Evolutionary conservation across 2,797 vertebrate species (phyloP).

Genomic region (Eurystomus glaucurus): DNA sequence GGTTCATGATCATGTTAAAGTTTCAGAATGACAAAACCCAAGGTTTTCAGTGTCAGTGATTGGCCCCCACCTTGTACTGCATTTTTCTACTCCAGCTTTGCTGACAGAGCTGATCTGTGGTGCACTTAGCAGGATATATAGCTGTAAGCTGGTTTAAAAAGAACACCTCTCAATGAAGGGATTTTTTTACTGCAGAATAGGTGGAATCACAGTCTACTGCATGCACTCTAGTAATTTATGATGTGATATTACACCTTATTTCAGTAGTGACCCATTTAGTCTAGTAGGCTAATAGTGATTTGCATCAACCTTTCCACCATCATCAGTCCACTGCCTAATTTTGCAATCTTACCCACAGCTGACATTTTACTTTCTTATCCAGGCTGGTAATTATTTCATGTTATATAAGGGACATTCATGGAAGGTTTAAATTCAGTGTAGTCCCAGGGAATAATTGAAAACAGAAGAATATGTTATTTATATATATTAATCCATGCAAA

Average conservation of each 20-base stretch:
- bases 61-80: not conserved
- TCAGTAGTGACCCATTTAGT: not conserved
- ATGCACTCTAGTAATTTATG: not conserved
- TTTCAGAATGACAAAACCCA: not conserved
- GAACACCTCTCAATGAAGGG: not conserved
- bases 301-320: not conserved
- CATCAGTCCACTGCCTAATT: not conserved
- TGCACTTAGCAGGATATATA: not conserved
- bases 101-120: not conserved
- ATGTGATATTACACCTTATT: not conserved
- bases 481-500: not conserved
- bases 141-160: not conserved
- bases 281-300: not conserved
- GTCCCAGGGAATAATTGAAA: not conserved
- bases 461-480: not conserved
- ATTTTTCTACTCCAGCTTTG: not conserved
- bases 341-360: not conserved
- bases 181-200: not conserved
- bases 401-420: not conserved
- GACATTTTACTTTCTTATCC: conserved; percentile 26
- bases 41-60: not conserved
- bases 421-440: not conserved
- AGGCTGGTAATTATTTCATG: not conserved
- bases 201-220: not conserved
- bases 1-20: too few relatives aligned